A percentile compares a stretch with the other conserved stretches of the same genome.
Evolutionary conservation across 2,113 vertebrate genomes (phyloP).

Genomic region (Rallus limicola): DNA sequence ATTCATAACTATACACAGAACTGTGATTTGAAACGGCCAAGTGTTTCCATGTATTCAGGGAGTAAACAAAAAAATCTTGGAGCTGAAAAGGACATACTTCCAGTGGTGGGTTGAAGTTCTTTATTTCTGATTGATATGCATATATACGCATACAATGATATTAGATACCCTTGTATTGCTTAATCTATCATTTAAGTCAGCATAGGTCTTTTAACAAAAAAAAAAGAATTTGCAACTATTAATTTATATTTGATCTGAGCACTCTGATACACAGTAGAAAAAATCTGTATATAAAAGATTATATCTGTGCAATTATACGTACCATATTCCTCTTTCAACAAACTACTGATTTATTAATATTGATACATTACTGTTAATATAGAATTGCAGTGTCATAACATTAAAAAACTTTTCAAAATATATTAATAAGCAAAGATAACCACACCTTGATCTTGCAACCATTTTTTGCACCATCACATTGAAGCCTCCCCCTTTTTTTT

Average conservation of each 20-base stretch:
- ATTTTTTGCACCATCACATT: neutral
- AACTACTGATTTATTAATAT: constrained; percentile 41
- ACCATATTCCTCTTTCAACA: constrained; percentile 54
- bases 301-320: constrained; percentile 61
- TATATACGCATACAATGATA: constrained; percentile 38
- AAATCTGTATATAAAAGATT: constrained; percentile 74
- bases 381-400: constrained; percentile 15
- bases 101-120: constrained; percentile 39
- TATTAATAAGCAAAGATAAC: constrained; percentile 28
- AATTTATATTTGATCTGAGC: constrained; percentile 59
- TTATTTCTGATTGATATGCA: constrained; percentile 73
- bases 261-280: constrained; percentile 68
- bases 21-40: neutral
- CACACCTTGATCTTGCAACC: neutral
- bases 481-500: neutral
- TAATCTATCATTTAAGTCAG: constrained; percentile 55
- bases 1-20: neutral
- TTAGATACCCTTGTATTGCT: constrained; percentile 70
- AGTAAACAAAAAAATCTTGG: neutral
- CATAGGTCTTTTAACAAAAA: constrained; percentile 56
- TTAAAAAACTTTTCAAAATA: constrained; percentile 46
- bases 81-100: constrained; percentile 7
- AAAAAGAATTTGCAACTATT: constrained; percentile 33
- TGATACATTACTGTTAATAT: constrained; percentile 12
- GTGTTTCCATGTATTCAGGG: neutral